Evolutionary conservation across 2,888 invertebrate genomes (phyloP).

Genomic region (Cybosia mesomella): DNA sequence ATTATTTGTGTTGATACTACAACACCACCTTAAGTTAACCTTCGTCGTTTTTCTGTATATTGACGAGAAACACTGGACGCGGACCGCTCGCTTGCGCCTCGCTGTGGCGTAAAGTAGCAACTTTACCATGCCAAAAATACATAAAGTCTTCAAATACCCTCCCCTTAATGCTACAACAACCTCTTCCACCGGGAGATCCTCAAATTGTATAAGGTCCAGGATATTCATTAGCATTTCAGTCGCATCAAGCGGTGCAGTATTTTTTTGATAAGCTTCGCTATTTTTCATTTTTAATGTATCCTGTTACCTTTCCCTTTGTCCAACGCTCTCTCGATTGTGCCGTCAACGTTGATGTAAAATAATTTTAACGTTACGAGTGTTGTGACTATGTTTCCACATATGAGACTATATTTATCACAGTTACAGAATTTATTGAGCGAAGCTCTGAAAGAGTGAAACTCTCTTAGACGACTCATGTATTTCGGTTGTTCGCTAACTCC

Average conservation of each 20-base stretch:
- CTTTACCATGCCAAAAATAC: too few relatives aligned
- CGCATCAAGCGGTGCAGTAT: conserved; percentile 43
- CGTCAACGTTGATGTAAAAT: background rate
- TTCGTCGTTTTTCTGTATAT: too few relatives aligned
- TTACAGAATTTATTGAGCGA: too few relatives aligned
- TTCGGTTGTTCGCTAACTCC: too few relatives aligned
- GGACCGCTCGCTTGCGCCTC: too few relatives aligned
- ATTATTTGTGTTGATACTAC: too few relatives aligned
- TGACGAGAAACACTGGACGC: too few relatives aligned
- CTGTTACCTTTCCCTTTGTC: conserved; percentile 41
- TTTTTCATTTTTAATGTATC: conserved; percentile 58
- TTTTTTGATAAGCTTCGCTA: conserved; percentile 55
- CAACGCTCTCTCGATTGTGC: conserved; percentile 19
- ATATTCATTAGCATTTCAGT: conserved; percentile 52
- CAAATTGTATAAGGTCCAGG: conserved; percentile 15
- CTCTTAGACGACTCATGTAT: too few relatives aligned
- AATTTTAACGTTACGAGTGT: background rate
- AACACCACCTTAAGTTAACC: too few relatives aligned
- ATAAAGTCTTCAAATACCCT: too few relatives aligned
- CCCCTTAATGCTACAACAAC: background rate
- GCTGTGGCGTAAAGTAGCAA: too few relatives aligned
- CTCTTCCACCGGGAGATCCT: background rate
- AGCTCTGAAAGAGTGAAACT: too few relatives aligned
- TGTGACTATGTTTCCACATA: background rate
- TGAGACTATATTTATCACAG: background rate